A percentile compares a stretch with the other conserved stretches of the same genome.
Evolutionary conservation across 2,888 invertebrate species (phyloP).

Genomic region (Pristionchus exspectatus): DNA sequence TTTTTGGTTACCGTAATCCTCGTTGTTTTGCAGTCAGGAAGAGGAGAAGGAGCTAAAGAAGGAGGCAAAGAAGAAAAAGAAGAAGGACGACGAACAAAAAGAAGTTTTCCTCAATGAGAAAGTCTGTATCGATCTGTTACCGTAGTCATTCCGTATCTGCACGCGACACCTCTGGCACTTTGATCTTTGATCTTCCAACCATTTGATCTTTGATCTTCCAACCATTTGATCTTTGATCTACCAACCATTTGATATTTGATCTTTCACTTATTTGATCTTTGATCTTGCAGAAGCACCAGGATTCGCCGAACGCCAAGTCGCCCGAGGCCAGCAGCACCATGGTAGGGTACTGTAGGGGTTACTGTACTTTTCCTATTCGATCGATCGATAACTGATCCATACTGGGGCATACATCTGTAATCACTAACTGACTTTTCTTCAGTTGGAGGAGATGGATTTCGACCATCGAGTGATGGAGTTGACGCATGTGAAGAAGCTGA

Average conservation of each 20-base stretch:
- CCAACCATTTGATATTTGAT: too few species aligned
- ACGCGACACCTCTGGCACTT: too few species aligned
- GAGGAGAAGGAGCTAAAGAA: neutral
- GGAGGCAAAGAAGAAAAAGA: slow-evolving; percentile 12
- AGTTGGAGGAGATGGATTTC: slow-evolving; percentile 41
- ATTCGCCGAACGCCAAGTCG: slow-evolving; percentile 46
- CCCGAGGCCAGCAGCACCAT: slow-evolving; percentile 33
- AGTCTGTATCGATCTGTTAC: neutral
- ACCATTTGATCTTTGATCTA: too few species aligned
- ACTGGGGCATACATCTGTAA: neutral
- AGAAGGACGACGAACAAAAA: slow-evolving; percentile 15
- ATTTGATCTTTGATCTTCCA: neutral
- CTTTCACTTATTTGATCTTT: neutral
- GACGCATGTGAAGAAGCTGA: slow-evolving; percentile 45
- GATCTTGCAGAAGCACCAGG: neutral
- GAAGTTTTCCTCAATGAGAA: slow-evolving; percentile 4
- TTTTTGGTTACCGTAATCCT: neutral
- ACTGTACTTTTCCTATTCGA: neutral
- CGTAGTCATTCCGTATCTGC: neutral
- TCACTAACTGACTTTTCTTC: neutral
- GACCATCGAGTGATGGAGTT: slow-evolving; percentile 23
- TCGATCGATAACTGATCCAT: neutral
- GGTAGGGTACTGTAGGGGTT: neutral
- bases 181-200: too few species aligned
- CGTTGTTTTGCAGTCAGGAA: too few species aligned